Evolutionary conservation across 1,140 invertebrate species (phyloP).

Genomic region (Ladona fulva): DNA sequence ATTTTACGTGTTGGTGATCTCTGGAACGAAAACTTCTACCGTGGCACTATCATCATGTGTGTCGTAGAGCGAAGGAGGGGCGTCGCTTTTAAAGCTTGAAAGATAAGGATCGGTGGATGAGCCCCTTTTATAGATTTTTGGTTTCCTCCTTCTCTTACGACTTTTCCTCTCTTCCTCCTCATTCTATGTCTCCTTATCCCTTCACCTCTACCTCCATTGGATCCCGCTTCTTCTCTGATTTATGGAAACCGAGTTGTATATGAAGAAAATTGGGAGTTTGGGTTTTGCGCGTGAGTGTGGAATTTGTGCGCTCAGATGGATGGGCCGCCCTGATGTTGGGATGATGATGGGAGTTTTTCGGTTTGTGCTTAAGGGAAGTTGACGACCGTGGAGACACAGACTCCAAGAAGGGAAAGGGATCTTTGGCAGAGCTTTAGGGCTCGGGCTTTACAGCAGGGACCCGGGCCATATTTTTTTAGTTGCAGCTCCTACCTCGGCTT

Average conservation of each 20-base stretch:
- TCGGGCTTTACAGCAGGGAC: no score
- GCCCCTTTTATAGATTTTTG: no score
- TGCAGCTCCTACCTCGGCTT: no score
- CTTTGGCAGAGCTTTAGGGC: no score
- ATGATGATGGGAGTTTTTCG: background rate
- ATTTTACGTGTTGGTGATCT: no score
- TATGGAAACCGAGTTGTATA: background rate
- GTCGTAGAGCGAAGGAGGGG: no score
- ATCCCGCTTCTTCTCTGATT: background rate
- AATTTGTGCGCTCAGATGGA: background rate
- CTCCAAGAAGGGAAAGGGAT: no score
- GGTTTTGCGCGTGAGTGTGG: background rate
- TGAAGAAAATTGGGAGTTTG: constrained; percentile 1
- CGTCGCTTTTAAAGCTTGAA: no score
- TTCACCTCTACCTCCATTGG: background rate
- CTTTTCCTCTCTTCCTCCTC: background rate
- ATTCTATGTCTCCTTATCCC: background rate
- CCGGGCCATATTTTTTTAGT: no score
- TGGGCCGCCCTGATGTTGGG: background rate
- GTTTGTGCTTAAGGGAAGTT: background rate
- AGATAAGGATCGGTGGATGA: no score
- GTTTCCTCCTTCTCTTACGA: background rate
- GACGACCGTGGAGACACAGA: background rate
- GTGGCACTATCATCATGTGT: no score
- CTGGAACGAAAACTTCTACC: no score